These are phyloP conservation scores for Amblyopsis rosae DNA, from an alignment of 2,113 vertebrate species.

Conservation along the genomic window DNA sequence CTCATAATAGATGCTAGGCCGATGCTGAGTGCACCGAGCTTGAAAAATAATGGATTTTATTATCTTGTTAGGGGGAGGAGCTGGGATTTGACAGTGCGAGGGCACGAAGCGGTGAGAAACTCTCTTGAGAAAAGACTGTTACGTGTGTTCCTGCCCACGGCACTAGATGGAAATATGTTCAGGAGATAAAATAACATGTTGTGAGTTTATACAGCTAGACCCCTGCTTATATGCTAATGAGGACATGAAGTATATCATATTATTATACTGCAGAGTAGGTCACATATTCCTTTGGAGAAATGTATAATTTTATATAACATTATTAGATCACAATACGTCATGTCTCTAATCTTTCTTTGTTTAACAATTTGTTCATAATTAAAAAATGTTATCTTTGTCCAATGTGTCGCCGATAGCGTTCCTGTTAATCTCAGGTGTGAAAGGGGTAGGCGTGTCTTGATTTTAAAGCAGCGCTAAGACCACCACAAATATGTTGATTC, in stretches of 20 bases:
- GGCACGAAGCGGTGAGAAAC: not conserved
- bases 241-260: not conserved
- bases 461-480: too few species aligned
- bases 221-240: not conserved
- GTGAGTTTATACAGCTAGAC: not conserved
- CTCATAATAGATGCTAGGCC: constrained; percentile 33
- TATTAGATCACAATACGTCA: too few species aligned
- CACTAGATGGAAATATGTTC: not conserved
- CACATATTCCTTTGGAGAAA: too few species aligned
- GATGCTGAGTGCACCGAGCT: not conserved
- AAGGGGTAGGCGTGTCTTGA: too few species aligned
- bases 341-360: too few species aligned
- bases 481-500: too few species aligned
- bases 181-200: not conserved
- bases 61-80: constrained; percentile 17
- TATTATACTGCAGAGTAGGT: not conserved
- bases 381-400: too few species aligned
- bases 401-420: too few species aligned
- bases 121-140: not conserved
- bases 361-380: too few species aligned
- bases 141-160: not conserved
- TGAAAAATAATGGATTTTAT: constrained; percentile 31
- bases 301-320: too few species aligned
- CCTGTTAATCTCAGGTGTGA: too few species aligned
- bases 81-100: constrained; percentile 9